A percentile compares a stretch with the other conserved stretches of the same genome.
phyloP scores from a whole-genome alignment of 2,113 vertebrate species.

The Onychorhynchus coronatus region DNA sequence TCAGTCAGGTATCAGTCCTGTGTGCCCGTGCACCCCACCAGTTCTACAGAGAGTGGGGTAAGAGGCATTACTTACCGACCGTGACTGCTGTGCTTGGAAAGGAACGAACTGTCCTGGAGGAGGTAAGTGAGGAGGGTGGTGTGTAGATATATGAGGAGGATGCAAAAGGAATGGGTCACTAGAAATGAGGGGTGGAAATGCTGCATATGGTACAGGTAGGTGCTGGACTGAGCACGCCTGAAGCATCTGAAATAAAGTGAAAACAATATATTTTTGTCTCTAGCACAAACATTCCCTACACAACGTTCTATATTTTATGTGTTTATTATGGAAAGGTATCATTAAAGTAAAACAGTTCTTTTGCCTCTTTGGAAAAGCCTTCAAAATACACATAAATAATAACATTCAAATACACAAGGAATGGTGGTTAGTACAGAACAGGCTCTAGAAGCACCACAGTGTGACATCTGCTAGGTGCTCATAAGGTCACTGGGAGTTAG shows the following conservation, averaged over 20 bases:
- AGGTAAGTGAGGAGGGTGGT: slow-evolving; percentile 89
- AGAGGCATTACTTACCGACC: slow-evolving; percentile 84
- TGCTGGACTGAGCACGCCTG: slow-evolving; percentile 96
- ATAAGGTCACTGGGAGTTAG: background rate
- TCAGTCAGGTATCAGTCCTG: background rate
- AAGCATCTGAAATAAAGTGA: slow-evolving; percentile 84
- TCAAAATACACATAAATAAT: background rate
- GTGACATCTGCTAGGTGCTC: background rate
- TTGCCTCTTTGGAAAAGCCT: background rate
- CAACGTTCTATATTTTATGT: background rate
- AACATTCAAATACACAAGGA: background rate
- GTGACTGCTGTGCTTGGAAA: slow-evolving; percentile 93
- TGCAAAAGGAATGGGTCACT: slow-evolving; percentile 94
- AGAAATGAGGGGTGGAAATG: slow-evolving; percentile 94
- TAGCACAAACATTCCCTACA: background rate
- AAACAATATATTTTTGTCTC: background rate
- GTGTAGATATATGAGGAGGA: slow-evolving; percentile 87
- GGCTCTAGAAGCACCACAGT: background rate
- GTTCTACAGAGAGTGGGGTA: background rate
- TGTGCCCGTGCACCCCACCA: background rate
- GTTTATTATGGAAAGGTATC: background rate
- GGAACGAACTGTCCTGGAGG: slow-evolving; percentile 92
- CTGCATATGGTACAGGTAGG: slow-evolving; percentile 91
- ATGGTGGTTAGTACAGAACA: background rate
- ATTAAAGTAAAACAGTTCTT: background rate